These are phyloP conservation scores for Cynocephalus volans DNA, from an alignment of 2,113 vertebrate genomes.

Conservation along the genomic window DNA sequence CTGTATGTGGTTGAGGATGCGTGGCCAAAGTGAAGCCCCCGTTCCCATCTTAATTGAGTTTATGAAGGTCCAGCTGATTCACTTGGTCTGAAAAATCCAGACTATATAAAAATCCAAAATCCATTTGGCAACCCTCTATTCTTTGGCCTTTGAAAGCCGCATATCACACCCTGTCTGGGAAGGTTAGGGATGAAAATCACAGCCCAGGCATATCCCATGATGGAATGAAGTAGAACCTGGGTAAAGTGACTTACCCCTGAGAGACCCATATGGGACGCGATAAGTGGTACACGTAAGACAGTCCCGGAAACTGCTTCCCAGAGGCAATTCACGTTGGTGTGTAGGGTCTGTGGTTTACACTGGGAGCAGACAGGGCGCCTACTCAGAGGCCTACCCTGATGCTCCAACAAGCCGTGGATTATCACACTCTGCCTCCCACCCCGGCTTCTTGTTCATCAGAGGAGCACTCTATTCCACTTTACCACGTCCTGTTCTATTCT, in stretches of 20 bases:
- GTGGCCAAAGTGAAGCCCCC: slow-evolving; percentile 53
- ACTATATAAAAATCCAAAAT: background rate
- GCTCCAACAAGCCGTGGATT: too few relatives aligned
- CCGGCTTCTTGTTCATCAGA: background rate
- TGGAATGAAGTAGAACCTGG: background rate
- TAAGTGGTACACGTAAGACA: background rate
- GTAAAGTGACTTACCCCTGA: background rate
- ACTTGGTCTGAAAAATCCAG: slow-evolving; percentile 56
- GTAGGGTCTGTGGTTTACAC: background rate
- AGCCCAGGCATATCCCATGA: background rate
- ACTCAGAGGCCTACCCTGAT: background rate
- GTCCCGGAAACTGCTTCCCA: background rate
- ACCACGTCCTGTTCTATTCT: background rate
- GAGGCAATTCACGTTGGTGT: background rate
- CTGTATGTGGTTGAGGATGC: slow-evolving; percentile 55
- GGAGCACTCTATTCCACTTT: background rate
- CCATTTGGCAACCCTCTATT: background rate
- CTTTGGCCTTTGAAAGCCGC: background rate
- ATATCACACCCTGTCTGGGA: background rate
- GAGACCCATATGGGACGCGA: background rate
- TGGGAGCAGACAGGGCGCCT: background rate
- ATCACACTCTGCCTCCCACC: background rate
- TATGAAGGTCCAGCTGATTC: background rate
- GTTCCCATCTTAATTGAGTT: background rate
- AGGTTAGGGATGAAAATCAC: too few relatives aligned